Base-by-base conservation (phyloP, 2,113 vertebrate genomes). In the Epinephelus moara region DNA sequence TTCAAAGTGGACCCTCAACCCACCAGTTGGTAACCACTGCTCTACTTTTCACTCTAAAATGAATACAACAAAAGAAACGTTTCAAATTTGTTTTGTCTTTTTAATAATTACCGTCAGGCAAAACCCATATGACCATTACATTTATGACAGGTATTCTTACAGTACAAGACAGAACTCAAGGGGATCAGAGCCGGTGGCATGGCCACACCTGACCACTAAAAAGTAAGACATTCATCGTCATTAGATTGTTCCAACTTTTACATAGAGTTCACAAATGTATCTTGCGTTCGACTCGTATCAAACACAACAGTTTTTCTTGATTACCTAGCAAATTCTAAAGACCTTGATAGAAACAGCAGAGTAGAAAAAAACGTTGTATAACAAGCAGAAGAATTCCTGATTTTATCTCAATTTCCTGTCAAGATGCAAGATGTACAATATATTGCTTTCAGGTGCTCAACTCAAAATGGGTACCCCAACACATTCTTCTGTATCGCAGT, bases 321-420 rank as follows among this genome's bases (percentile, higher is more conserved):
- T 93, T 91, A 92, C 80, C 91, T 93, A 93, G 86, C 81, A 96
- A 93, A 94, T 86, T 88, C 91, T 94, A 94, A 94, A 92, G 92
- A 93, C 91, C 91, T 94, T 85, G 77, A 90, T 95, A 95, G 88
- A 95, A 95, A 95, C 92, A 93, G 94, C 93, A 95, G 92, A 95
- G 93, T 96, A 96, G 93, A 95, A 95, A 85, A 92, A 93, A 88
- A 80, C 87, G 86, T 89, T 85, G 90, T 94, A 95, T 93, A 87
- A 95, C 91, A 96, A 96, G 94, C 92, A 91, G 93, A 93, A 91
- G 84, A 93, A 92, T 96, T 96, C 95, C 95, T 96, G 95, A 96
- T 94, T 94, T 94, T 88, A 87, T 92, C 89, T 90, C 90, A 89
- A 92, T 88, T 92, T 92, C 88, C 93, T 91, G 92, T 95, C 86